phyloP scores from a whole-genome alignment of 2,888 invertebrate species.

The Dryocosmus kuriphilus region DNA sequence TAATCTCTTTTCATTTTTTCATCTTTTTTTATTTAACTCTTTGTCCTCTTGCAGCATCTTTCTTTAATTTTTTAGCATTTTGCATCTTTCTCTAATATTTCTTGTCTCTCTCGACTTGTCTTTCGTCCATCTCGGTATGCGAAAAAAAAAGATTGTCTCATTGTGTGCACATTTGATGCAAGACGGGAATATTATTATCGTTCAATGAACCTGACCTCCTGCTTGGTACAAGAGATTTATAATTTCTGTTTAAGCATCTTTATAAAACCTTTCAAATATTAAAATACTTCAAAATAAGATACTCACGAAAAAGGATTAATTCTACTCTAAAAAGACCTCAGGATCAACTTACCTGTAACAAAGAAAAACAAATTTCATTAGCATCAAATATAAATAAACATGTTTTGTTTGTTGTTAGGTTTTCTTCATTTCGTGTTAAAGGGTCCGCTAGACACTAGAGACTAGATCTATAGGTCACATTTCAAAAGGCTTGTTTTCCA shows the following conservation, averaged over 20 bases:
- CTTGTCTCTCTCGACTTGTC: background rate
- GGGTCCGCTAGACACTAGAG: too few relatives aligned
- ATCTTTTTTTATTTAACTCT: background rate
- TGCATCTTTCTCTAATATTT: conserved; percentile 20
- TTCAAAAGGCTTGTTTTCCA: too few relatives aligned
- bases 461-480: too few relatives aligned
- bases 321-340: background rate
- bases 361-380: too few relatives aligned
- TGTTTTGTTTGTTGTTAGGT: too few relatives aligned
- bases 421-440: too few relatives aligned
- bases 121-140: conserved; percentile 22
- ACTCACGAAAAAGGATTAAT: background rate
- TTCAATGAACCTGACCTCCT: conserved; percentile 50
- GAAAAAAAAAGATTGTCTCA: conserved; percentile 24
- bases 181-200: conserved; percentile 50
- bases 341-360: conserved; percentile 19
- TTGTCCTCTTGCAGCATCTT: conserved; percentile 40
- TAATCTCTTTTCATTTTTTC: conserved; percentile 36
- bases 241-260: too few relatives aligned
- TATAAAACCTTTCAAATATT: background rate
- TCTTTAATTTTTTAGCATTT: conserved; percentile 19
- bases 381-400: too few relatives aligned
- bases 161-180: conserved; percentile 19
- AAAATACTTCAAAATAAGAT: background rate
- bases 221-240: conserved; percentile 12